These are phyloP conservation scores for Ameiurus melas DNA, from an alignment of 2,113 vertebrate genomes.

Conservation along the genomic window DNA sequence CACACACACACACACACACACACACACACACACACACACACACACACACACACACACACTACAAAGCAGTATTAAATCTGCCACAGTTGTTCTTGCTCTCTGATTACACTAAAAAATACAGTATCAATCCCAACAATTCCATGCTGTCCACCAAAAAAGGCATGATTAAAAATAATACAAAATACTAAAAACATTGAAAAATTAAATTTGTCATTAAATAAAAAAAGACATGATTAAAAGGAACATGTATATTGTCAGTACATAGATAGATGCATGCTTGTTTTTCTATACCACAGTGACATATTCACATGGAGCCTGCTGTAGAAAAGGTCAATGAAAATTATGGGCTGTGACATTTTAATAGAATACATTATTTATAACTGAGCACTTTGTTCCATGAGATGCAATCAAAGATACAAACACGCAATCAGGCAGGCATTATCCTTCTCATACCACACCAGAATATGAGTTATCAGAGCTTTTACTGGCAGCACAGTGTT, in stretches of 20 bases:
- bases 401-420: conserved; percentile 12
- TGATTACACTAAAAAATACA: conserved; percentile 45
- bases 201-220: conserved; percentile 59
- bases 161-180: not conserved
- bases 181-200: conserved; percentile 57
- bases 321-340: conserved; percentile 5
- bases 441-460: not conserved
- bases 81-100: conserved; percentile 73
- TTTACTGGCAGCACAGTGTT: not conserved
- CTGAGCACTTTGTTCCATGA: conserved; percentile 30
- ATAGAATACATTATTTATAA: conserved; percentile 26
- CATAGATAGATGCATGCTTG: conserved; percentile 76
- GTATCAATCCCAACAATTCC: conserved; percentile 58
- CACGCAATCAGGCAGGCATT: conserved; percentile 13
- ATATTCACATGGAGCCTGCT: conserved; percentile 15
- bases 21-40: not conserved
- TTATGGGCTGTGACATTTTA: conserved; percentile 11
- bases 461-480: not conserved
- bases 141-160: conserved; percentile 62
- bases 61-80: conserved; percentile 56
- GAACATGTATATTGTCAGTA: conserved; percentile 62
- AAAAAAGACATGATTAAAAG: not conserved
- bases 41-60: not conserved
- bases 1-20: not conserved
- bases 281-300: conserved; percentile 70